Evolutionary conservation across 1,140 invertebrate genomes (phyloP).

Genomic region (Lordiphosa mommai): DNA sequence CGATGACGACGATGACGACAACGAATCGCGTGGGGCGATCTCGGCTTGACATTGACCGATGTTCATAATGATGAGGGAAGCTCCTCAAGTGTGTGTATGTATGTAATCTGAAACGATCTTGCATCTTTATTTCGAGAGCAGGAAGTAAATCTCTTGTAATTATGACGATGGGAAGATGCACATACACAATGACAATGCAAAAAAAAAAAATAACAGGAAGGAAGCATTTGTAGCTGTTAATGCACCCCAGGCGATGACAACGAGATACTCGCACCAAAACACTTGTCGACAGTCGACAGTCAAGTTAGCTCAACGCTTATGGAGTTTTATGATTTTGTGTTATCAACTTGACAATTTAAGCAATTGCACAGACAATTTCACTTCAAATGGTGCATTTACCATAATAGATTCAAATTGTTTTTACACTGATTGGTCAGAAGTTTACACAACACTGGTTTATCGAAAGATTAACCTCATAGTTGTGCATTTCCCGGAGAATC

Average conservation of each 20-base stretch:
- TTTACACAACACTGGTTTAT: constrained; percentile 18
- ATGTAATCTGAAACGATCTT: constrained; percentile 26
- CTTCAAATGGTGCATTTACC: too few relatives aligned
- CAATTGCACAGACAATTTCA: too few relatives aligned
- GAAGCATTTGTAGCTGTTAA: constrained; percentile 40
- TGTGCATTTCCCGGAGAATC: too few relatives aligned
- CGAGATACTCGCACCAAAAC: too few relatives aligned
- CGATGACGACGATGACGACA: too few relatives aligned
- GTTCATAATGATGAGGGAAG: constrained; percentile 10
- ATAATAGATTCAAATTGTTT: neutral
- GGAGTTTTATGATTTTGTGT: too few relatives aligned
- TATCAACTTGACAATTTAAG: too few relatives aligned
- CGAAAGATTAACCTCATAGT: constrained; percentile 26
- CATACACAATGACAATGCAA: constrained; percentile 14
- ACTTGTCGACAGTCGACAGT: too few relatives aligned
- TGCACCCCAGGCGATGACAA: neutral
- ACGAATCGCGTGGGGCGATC: constrained; percentile 45
- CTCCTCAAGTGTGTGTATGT: constrained; percentile 35
- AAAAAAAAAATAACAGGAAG: constrained; percentile 21
- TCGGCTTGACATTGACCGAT: constrained; percentile 29
- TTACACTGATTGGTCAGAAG: constrained; percentile 12
- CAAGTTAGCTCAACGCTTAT: too few relatives aligned
- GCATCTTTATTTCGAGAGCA: constrained; percentile 1
- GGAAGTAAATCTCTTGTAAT: constrained; percentile 61
- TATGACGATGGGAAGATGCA: constrained; percentile 33